Percentiles rank a stretch among this genome's conserved stretches.
Conservation (phyloP, 2,797 vertebrate genomes). For the Trichosurus vulpecula region DNA sequence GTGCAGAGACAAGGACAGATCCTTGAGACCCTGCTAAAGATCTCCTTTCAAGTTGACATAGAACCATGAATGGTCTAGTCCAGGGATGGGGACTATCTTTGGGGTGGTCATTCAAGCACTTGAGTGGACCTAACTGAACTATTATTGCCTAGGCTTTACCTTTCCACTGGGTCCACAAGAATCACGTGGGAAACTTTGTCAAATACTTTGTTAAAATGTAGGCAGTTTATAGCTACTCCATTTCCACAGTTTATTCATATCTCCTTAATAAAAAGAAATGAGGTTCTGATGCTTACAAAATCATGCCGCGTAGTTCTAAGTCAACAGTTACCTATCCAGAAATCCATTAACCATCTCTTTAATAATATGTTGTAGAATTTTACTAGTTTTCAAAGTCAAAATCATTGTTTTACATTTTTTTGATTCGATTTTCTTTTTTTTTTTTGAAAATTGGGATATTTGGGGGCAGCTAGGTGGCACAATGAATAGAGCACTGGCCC, state of each 20-base stretch:
- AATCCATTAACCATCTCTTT: neutral
- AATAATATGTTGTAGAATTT: neutral
- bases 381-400: neutral
- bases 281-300: neutral
- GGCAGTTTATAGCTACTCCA: neutral
- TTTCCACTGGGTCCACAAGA: neutral
- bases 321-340: neutral
- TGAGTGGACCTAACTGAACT: neutral
- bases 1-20: neutral
- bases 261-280: neutral
- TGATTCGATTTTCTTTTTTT: neutral
- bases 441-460: neutral
- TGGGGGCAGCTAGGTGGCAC: no score
- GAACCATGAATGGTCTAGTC: neutral
- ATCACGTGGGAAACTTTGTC: neutral
- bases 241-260: neutral
- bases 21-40: neutral
- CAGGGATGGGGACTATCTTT: no score
- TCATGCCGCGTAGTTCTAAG: neutral
- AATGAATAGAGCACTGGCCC: no score
- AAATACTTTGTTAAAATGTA: neutral
- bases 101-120: neutral
- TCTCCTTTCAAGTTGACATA: neutral
- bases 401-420: neutral
- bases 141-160: neutral